A percentile compares a stretch with the other conserved stretches of the same genome.
Evolutionary conservation across 2,888 invertebrate genomes (phyloP).

Genomic region (Pomacea canaliculata): DNA sequence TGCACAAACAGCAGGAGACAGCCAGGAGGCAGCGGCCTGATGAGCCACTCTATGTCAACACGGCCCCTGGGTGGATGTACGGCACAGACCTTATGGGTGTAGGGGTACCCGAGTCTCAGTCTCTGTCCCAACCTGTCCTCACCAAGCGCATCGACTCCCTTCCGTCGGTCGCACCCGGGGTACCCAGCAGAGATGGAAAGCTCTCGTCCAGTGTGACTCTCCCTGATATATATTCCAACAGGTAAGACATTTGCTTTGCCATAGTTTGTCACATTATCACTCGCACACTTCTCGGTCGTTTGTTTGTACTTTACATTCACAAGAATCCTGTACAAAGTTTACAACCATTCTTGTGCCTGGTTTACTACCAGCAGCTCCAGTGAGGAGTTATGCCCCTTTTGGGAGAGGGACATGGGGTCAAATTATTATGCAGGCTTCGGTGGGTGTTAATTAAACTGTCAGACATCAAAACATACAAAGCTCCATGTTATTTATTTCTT

Average conservation of each 20-base stretch:
- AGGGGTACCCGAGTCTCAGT: not conserved
- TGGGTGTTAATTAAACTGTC: no score
- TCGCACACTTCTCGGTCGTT: no score
- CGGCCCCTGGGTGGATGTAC: slow-evolving; percentile 33
- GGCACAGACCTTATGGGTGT: slow-evolving; percentile 5
- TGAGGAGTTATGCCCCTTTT: no score
- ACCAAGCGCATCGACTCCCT: slow-evolving; percentile 34
- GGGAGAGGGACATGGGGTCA: no score
- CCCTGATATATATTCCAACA: slow-evolving; percentile 55
- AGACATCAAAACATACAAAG: no score
- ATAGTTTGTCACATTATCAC: no score
- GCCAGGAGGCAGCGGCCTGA: slow-evolving; percentile 48
- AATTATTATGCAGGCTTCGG: no score
- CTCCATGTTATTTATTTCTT: no score
- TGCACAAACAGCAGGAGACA: slow-evolving; percentile 66
- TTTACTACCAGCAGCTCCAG: no score
- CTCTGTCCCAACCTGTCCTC: slow-evolving; percentile 30
- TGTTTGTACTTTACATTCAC: no score
- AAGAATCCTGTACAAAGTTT: no score
- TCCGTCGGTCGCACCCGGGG: slow-evolving; percentile 28
- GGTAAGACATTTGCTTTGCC: slow-evolving; percentile 56
- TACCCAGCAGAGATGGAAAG: slow-evolving; percentile 38
- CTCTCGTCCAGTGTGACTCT: slow-evolving; percentile 58
- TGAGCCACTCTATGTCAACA: slow-evolving; percentile 36
- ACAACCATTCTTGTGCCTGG: no score